Percentiles rank a stretch among this genome's conserved stretches.
Conservation (phyloP, 2,113 vertebrate species). For the Bos indicus region DNA sequence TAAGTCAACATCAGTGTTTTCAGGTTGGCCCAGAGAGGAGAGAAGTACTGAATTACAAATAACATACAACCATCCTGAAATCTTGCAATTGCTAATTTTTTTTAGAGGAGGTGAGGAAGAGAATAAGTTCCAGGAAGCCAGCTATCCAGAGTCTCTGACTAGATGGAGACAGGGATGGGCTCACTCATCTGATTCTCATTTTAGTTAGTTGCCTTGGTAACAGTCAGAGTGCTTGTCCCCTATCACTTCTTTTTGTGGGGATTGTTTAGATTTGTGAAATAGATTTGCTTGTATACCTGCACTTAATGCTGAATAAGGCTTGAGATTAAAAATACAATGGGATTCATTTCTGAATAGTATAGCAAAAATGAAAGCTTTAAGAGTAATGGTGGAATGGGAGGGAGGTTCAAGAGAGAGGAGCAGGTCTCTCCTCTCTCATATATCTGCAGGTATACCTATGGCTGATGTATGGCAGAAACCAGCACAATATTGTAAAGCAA, state of each 20-base stretch:
- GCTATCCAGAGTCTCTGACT: neutral
- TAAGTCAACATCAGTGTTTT: neutral
- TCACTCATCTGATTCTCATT: neutral
- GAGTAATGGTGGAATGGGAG: neutral
- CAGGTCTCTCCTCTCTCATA: too few species aligned
- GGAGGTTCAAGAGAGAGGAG: neutral
- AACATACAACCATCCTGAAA: neutral
- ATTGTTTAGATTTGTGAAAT: neutral
- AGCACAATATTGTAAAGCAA: neutral
- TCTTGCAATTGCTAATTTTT: neutral
- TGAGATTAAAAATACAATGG: neutral
- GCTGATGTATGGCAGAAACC: neutral
- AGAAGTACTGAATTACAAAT: neutral
- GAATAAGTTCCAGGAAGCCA: neutral
- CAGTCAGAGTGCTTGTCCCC: neutral
- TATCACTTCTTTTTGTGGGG: neutral
- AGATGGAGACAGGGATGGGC: neutral
- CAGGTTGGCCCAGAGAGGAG: neutral
- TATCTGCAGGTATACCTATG: neutral
- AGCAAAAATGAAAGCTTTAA: neutral
- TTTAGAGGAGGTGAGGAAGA: neutral
- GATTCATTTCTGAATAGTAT: neutral
- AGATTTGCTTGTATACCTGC: neutral
- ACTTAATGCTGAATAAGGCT: neutral
- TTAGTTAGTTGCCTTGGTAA: slow-evolving; percentile 19